A percentile compares a stretch with the other conserved stretches of the same genome.
Conservation (phyloP, 1,140 invertebrate species). For the Halesus radiatus region DNA sequence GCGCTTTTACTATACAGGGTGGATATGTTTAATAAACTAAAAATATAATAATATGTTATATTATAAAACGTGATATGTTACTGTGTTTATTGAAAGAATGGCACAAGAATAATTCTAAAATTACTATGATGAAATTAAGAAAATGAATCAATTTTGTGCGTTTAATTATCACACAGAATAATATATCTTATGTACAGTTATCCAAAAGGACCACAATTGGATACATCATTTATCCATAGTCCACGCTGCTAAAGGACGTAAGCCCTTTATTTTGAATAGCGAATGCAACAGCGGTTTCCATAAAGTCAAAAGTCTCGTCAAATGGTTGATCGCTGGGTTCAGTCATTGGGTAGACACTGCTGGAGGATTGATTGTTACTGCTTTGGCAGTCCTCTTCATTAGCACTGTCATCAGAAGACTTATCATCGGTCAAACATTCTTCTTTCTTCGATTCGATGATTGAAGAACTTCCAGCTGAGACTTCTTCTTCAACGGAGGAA, state of each 20-base stretch:
- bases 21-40: no score
- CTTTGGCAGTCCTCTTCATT: slow-evolving; percentile 61
- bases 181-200: slow-evolving; percentile 15
- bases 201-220: background rate
- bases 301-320: slow-evolving; percentile 71
- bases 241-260: slow-evolving; percentile 61
- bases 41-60: background rate
- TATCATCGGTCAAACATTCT: slow-evolving; percentile 37
- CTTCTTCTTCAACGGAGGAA: slow-evolving; percentile 38
- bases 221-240: slow-evolving; percentile 61
- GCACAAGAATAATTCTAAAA: slow-evolving; percentile 2
- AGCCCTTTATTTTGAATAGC: slow-evolving; percentile 81
- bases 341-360: slow-evolving; percentile 21
- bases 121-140: background rate
- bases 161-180: background rate
- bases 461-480: background rate
- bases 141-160: slow-evolving; percentile 4
- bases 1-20: no score
- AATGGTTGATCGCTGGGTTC: slow-evolving; percentile 41
- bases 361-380: slow-evolving; percentile 52
- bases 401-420: slow-evolving; percentile 50
- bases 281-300: slow-evolving; percentile 77
- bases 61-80: slow-evolving; percentile 9
- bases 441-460: slow-evolving; percentile 41
- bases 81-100: slow-evolving; percentile 11